Conservation (phyloP, 2,113 vertebrate genomes). For the Vidua macroura region DNA sequence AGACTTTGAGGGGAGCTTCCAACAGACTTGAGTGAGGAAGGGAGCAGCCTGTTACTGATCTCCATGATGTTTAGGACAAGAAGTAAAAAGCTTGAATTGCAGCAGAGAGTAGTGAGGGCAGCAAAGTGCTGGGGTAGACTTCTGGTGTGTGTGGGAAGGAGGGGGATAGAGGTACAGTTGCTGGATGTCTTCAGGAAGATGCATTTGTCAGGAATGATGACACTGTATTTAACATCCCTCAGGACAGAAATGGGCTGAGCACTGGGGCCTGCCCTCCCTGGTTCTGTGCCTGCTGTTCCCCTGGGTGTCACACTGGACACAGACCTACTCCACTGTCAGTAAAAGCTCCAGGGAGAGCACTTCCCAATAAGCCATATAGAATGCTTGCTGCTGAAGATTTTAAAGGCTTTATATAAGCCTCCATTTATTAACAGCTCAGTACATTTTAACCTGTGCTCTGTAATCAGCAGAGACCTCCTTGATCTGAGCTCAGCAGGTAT, state of each 20-base stretch:
- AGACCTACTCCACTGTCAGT: background rate
- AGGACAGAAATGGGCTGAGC: background rate
- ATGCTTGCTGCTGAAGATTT: background rate
- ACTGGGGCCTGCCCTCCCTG: background rate
- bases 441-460: background rate
- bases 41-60: background rate
- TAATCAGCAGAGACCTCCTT: slow-evolving; percentile 10
- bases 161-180: background rate
- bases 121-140: background rate
- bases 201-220: background rate
- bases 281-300: background rate
- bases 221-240: background rate
- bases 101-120: background rate
- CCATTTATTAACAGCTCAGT: background rate
- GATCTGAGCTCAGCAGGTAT: slow-evolving; percentile 37
- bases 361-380: background rate
- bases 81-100: background rate
- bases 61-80: background rate
- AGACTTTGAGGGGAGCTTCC: background rate
- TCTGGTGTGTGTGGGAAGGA: background rate
- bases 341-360: background rate
- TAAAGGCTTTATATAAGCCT: background rate
- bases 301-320: background rate
- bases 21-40: background rate
- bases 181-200: background rate